Percentiles rank a stretch among this genome's conserved stretches.
These are phyloP conservation scores for Pseudorasbora parva DNA, from an alignment of 2,113 vertebrate genomes.

Conservation along the genomic window DNA sequence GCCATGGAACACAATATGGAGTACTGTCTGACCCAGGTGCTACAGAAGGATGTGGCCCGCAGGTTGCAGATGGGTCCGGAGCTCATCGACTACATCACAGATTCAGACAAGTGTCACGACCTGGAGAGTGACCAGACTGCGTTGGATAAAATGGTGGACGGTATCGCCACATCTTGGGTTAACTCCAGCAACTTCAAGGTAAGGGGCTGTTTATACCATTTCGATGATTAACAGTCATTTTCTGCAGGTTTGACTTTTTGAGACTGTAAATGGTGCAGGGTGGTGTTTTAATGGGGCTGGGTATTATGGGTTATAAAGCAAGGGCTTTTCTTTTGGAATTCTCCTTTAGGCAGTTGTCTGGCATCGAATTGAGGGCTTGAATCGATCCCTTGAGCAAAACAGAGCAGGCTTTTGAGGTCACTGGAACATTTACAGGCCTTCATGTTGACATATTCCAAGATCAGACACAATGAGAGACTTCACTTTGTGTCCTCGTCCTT, in stretches of 20 bases:
- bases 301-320: conserved; percentile 22
- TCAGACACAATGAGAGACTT: conserved; percentile 27
- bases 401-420: conserved; percentile 28
- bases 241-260: not conserved
- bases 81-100: conserved; percentile 91
- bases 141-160: conserved; percentile 96
- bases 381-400: not conserved
- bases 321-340: conserved; percentile 6
- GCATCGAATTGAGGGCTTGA: conserved; percentile 9
- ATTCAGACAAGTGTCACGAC: conserved; percentile 92
- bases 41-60: conserved; percentile 95
- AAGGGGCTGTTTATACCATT: conserved; percentile 56
- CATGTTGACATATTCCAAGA: conserved; percentile 24
- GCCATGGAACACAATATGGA: conserved; percentile 93
- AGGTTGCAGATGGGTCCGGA: conserved; percentile 96
- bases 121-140: conserved; percentile 95
- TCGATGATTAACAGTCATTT: not conserved
- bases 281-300: not conserved
- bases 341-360: conserved; percentile 24
- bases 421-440: conserved; percentile 26
- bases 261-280: not conserved
- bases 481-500: not conserved
- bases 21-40: conserved; percentile 89
- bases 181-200: conserved; percentile 99
- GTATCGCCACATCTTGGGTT: conserved; percentile 94